Evolutionary conservation across 2,797 vertebrate species (phyloP).

Genomic region (Mallotus villosus): DNA sequence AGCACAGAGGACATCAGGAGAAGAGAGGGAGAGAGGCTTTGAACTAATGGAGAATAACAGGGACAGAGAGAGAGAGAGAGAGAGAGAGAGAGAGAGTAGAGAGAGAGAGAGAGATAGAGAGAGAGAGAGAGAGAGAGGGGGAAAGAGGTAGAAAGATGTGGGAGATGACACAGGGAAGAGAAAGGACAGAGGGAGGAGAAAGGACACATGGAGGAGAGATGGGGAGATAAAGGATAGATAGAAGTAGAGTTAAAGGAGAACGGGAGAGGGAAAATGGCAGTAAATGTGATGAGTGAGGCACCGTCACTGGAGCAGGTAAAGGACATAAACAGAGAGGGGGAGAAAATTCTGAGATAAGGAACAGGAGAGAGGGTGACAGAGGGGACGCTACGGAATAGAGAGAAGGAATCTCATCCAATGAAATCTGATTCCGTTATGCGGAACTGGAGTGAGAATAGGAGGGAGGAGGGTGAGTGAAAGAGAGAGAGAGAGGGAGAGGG

Average conservation of each 20-base stretch:
- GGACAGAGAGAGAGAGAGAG: conserved; percentile 1
- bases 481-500: conserved; percentile 14
- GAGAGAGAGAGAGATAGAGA: neutral
- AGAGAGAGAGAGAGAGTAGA: neutral
- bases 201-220: conserved; percentile 6
- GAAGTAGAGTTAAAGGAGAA: neutral
- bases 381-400: conserved; percentile 4
- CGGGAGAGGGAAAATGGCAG: neutral
- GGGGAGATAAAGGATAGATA: conserved; percentile 2
- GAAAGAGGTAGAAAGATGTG: neutral
- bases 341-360: neutral
- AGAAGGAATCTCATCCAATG: conserved; percentile 11
- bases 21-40: neutral
- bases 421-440: conserved; percentile 39
- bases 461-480: conserved; percentile 1
- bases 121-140: neutral
- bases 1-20: conserved; percentile 12
- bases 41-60: conserved; percentile 7
- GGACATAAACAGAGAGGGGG: neutral
- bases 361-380: conserved; percentile 8
- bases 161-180: conserved; percentile 20
- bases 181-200: conserved; percentile 7
- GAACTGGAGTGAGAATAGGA: conserved; percentile 13
- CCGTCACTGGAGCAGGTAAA: neutral
- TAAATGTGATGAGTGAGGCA: conserved; percentile 9